Evolutionary conservation across 1,140 invertebrate genomes (phyloP).

Genomic region (Hylyphantes graminicola): DNA sequence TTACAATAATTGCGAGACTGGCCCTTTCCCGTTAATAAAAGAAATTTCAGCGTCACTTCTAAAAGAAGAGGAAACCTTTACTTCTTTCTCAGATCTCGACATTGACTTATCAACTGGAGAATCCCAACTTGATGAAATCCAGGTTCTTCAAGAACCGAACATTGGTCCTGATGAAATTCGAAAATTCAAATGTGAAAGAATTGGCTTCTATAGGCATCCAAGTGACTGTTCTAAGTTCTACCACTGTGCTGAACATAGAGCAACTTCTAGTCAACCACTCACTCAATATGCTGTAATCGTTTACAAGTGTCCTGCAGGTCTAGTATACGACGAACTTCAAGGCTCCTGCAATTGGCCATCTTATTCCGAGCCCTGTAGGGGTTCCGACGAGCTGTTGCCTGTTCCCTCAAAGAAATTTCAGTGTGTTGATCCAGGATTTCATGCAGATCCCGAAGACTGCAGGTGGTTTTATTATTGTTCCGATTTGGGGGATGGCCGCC

Average conservation of each 20-base stretch:
- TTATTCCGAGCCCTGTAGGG: slow-evolving; percentile 76
- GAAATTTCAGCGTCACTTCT: slow-evolving; percentile 36
- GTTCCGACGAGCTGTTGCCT: slow-evolving; percentile 73
- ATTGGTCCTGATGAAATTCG: slow-evolving; percentile 44
- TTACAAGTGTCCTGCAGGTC: slow-evolving; percentile 83
- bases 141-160: slow-evolving; percentile 77
- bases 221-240: slow-evolving; percentile 83
- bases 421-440: slow-evolving; percentile 74
- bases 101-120: slow-evolving; percentile 30
- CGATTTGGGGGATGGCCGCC: slow-evolving; percentile 74
- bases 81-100: slow-evolving; percentile 31
- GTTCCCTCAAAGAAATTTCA: slow-evolving; percentile 74
- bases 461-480: slow-evolving; percentile 89
- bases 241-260: slow-evolving; percentile 74
- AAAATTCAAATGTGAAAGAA: slow-evolving; percentile 79
- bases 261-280: slow-evolving; percentile 77
- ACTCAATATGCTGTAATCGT: slow-evolving; percentile 83
- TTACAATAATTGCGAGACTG: slow-evolving; percentile 64
- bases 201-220: slow-evolving; percentile 84
- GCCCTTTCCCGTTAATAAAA: slow-evolving; percentile 61
- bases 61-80: neutral
- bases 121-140: slow-evolving; percentile 51
- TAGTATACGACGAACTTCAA: slow-evolving; percentile 79
- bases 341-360: slow-evolving; percentile 84
- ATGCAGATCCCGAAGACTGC: slow-evolving; percentile 84